phyloP scores from a whole-genome alignment of 1,140 invertebrate species.

The Brachionus paranguensis region DNA sequence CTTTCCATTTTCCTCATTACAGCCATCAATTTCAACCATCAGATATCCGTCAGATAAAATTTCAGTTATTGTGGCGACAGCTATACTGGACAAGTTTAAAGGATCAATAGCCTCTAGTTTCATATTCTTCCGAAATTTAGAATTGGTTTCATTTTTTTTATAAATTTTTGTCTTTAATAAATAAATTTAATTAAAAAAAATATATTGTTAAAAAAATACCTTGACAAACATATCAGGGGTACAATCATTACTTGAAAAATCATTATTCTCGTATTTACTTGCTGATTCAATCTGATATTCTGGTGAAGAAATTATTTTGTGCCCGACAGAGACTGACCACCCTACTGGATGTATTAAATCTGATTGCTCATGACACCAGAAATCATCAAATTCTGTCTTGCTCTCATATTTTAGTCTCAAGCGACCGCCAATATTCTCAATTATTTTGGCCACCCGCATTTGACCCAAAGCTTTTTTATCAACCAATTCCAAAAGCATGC shows the following conservation, averaged over 20 bases:
- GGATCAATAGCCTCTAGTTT: constrained; percentile 94
- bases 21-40: constrained; percentile 89
- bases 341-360: constrained; percentile 87
- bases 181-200: constrained; percentile 24
- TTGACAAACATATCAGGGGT: constrained; percentile 42
- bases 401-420: constrained; percentile 84
- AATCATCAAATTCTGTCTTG: constrained; percentile 61
- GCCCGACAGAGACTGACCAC: constrained; percentile 76
- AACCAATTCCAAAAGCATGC: constrained; percentile 82
- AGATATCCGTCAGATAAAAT: constrained; percentile 83
- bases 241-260: neutral
- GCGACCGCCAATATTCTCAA: constrained; percentile 81
- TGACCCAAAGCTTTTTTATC: constrained; percentile 88
- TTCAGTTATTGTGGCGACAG: constrained; percentile 87
- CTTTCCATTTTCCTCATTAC: constrained; percentile 67
- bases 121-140: constrained; percentile 75
- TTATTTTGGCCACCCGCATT: constrained; percentile 79
- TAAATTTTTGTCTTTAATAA: constrained; percentile 42
- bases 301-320: constrained; percentile 71
- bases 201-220: constrained; percentile 42
- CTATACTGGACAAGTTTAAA: constrained; percentile 83
- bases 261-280: neutral
- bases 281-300: neutral
- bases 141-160: constrained; percentile 17
- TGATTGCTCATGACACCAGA: constrained; percentile 93